Percentiles rank a stretch among this genome's conserved stretches.
phyloP scores from a whole-genome alignment of 2,888 invertebrate species.

The Rhaphigaster nebulosa region DNA sequence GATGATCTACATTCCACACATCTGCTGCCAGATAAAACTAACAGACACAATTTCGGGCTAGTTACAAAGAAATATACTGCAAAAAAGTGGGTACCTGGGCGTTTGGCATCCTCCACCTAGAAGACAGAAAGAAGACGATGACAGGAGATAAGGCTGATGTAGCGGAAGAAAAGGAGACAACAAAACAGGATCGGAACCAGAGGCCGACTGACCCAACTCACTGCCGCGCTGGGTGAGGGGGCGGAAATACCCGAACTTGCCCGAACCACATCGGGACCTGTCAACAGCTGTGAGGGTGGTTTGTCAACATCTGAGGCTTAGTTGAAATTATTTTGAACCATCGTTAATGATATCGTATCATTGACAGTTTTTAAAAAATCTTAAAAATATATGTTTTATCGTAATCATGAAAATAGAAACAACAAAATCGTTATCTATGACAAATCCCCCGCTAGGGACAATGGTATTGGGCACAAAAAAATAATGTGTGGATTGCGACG shows the following conservation, averaged over 20 bases:
- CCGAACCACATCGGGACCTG: background rate
- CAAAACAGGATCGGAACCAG: conserved; percentile 15
- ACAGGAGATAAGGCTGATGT: background rate
- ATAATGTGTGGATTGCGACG: too few relatives aligned
- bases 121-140: conserved; percentile 17
- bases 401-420: too few relatives aligned
- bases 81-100: background rate
- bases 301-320: background rate
- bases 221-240: conserved; percentile 20
- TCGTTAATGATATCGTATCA: background rate
- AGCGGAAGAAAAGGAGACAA: background rate
- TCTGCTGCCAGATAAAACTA: background rate
- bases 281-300: background rate
- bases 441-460: too few relatives aligned
- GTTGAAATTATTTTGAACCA: background rate
- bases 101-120: conserved; percentile 50
- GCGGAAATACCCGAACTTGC: conserved; percentile 8
- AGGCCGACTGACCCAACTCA: conserved; percentile 44
- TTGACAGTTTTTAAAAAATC: background rate
- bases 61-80: background rate
- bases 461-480: too few relatives aligned
- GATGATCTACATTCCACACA: background rate
- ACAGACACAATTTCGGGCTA: background rate
- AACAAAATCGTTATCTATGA: too few relatives aligned
- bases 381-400: background rate